Conservation (phyloP, 2,888 invertebrate species). For the Acanthopleura granulata region DNA sequence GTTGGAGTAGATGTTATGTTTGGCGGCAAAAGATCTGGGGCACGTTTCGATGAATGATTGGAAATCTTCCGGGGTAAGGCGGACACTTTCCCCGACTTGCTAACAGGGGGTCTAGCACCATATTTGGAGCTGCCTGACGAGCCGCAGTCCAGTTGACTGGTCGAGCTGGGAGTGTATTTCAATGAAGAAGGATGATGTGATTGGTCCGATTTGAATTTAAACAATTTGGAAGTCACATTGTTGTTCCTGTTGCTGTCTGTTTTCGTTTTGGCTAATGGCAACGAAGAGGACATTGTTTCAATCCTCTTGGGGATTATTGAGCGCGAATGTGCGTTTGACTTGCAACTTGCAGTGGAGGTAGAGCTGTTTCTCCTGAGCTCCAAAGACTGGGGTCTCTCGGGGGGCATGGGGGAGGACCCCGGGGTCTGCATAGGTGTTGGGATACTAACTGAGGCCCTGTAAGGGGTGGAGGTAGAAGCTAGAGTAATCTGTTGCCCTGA, state of each 20-base stretch:
- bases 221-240: neutral
- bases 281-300: neutral
- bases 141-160: neutral
- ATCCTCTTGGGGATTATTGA: neutral
- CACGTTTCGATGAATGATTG: neutral
- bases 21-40: neutral
- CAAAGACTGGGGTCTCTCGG: slow-evolving; percentile 6
- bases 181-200: neutral
- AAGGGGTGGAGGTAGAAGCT: neutral
- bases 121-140: neutral
- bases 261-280: neutral
- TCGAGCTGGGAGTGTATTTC: neutral
- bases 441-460: neutral
- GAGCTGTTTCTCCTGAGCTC: neutral
- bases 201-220: neutral
- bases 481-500: neutral
- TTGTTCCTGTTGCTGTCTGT: neutral
- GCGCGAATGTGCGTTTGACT: neutral
- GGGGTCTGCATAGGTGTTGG: neutral
- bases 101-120: neutral
- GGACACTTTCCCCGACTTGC: neutral
- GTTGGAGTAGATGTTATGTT: neutral
- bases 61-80: neutral
- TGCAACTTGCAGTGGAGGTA: neutral
- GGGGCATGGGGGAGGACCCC: neutral